Evolutionary conservation across 2,113 vertebrate genomes (phyloP).

Genomic region (Oenanthe melanoleuca): DNA sequence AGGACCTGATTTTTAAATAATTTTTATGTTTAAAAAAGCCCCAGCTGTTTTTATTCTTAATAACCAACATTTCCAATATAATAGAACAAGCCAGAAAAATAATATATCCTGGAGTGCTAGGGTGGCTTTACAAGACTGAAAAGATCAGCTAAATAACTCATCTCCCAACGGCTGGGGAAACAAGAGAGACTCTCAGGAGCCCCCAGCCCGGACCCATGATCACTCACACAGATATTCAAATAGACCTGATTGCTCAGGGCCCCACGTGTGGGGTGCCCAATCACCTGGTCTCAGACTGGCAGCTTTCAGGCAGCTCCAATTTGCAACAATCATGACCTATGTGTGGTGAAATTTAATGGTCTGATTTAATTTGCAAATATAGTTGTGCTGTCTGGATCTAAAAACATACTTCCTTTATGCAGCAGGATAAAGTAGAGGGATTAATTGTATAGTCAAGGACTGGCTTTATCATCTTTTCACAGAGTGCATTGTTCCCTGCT

Average conservation of each 20-base stretch:
- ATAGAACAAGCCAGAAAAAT: background rate
- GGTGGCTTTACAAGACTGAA: background rate
- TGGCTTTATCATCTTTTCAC: background rate
- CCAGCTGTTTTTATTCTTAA: background rate
- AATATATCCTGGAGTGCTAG: background rate
- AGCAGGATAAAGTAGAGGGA: background rate
- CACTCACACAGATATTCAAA: background rate
- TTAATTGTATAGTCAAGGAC: background rate
- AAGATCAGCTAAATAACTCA: background rate
- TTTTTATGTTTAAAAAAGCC: background rate
- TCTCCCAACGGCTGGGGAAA: background rate
- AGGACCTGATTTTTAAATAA: background rate
- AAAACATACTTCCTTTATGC: background rate
- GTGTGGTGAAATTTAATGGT: background rate
- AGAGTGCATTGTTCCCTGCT: background rate
- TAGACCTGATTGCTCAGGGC: background rate
- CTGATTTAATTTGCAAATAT: background rate
- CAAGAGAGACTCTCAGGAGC: background rate
- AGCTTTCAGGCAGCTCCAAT: background rate
- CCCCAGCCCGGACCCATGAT: fast-evolving
- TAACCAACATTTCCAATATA: background rate
- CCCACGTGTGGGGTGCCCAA: fast-evolving
- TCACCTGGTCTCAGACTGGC: background rate
- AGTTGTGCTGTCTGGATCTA: background rate
- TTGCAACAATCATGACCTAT: background rate